A percentile compares a stretch with the other conserved stretches of the same genome.
Evolutionary conservation across 2,797 vertebrate genomes (phyloP).

Genomic region (Sebastes matsubarae): DNA sequence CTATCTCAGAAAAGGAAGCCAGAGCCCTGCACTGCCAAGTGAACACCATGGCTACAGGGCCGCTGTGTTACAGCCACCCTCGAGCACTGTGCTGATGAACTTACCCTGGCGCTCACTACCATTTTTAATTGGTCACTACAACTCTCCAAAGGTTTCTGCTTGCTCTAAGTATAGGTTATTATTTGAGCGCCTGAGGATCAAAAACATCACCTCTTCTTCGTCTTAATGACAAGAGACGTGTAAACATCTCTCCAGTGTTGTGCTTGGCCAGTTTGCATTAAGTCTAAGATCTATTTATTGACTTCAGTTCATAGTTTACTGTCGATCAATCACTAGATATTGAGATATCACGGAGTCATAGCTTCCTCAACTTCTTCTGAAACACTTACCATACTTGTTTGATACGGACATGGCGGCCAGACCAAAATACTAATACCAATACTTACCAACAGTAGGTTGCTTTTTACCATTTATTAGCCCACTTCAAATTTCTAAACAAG

Average conservation of each 20-base stretch:
- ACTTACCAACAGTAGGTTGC: not conserved
- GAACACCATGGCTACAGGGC: not conserved
- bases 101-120: not conserved
- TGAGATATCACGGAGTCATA: not conserved
- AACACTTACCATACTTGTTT: not conserved
- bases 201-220: not conserved
- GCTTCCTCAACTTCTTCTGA: not conserved
- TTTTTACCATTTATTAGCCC: not conserved
- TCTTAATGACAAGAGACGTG: not conserved
- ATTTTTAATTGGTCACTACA: slow-evolving; percentile 16
- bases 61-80: not conserved
- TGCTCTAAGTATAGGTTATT: not conserved
- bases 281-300: not conserved
- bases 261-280: not conserved
- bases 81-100: not conserved
- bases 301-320: not conserved
- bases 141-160: not conserved
- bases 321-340: not conserved
- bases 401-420: not conserved
- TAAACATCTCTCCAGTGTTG: not conserved
- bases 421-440: not conserved
- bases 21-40: slow-evolving; percentile 1
- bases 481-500: not conserved
- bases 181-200: not conserved
- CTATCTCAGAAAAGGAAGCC: not conserved